A percentile compares a stretch with the other conserved stretches of the same genome.
Evolutionary conservation across 2,113 vertebrate genomes (phyloP).

Genomic region (Gambusia holbrooki): DNA sequence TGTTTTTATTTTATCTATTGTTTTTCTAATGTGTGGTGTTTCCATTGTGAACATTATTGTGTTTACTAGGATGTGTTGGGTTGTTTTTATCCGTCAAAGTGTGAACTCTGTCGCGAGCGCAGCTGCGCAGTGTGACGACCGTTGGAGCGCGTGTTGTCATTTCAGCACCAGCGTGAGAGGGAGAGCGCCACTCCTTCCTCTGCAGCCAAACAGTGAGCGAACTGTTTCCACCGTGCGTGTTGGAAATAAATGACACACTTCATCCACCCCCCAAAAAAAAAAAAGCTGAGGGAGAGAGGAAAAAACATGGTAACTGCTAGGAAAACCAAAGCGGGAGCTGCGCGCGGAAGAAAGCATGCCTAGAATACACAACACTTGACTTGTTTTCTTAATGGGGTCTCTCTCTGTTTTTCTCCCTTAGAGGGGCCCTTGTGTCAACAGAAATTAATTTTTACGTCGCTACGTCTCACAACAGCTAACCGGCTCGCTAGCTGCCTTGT

Average conservation of each 20-base stretch:
- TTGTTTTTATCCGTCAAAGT: background rate
- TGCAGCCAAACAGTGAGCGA: slow-evolving; percentile 57
- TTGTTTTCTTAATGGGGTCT: background rate
- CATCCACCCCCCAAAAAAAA: slow-evolving; percentile 9
- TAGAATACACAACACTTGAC: background rate
- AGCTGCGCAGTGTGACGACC: background rate
- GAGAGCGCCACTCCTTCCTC: slow-evolving; percentile 69
- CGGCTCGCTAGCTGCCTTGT: background rate
- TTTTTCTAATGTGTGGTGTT: too few relatives aligned
- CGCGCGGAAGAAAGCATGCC: background rate
- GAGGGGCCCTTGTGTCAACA: slow-evolving; percentile 39
- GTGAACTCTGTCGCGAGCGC: too few relatives aligned
- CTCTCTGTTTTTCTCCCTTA: background rate
- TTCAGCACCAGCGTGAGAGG: slow-evolving; percentile 77
- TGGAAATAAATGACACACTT: slow-evolving; percentile 58
- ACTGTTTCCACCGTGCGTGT: slow-evolving; percentile 61
- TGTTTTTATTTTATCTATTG: too few relatives aligned
- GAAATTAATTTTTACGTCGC: background rate
- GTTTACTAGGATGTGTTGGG: background rate
- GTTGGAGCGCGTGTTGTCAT: background rate
- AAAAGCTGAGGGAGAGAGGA: background rate
- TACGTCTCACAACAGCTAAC: slow-evolving; percentile 13
- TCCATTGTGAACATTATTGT: background rate
- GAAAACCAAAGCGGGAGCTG: background rate
- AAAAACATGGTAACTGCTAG: slow-evolving; percentile 3